Base-by-base conservation (phyloP, 2,113 vertebrate genomes). In the Eupsittula cactorum region DNA sequence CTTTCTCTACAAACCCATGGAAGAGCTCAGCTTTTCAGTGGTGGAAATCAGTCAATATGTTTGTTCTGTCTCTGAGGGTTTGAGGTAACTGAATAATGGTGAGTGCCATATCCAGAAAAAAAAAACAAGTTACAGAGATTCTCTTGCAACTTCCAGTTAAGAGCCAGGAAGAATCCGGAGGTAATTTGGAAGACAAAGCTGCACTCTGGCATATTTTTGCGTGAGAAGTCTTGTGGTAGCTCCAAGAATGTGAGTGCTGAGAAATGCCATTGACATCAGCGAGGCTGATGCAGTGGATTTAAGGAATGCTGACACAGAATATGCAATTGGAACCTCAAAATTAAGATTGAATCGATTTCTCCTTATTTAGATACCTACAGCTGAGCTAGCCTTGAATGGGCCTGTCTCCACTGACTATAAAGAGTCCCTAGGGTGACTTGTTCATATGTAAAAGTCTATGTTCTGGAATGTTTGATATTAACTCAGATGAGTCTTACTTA, bases 321-420 rank as follows among this genome's bases (percentile, higher is more conserved):
- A 47, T 80, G 29, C 49, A 85, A 19, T 53, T 53, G 17, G 82
- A 93, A 90, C 46, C 63, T 55, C 35, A 86, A 83, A 59, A 82
- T 63, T 89, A 92, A 52, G 63, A 77, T 18, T 86, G 15, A 81
- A 86, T 59, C 33, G 39, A 88, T 92, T 95, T 92, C 28, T 84
- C 31, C 86, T 86, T 41, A 74, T 92, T 92, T 90, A 88, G 88
- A 31, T 80, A 90, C 53, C 41, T 63, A 37, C 25, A 59, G 59
- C 46, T 81, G 49, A 88, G 71, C 31, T 70, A 81, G 46, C 31
- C 64, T 77, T 74, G 63, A 81, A 46, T 42, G 29, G 53, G 49
- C 31, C 46, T 81, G 44, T 55, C 41, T 89, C 44, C 14, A 23
- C 33, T 57, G 78, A 64, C 55, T 81, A 18, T 50, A 88, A 63